Percentiles rank a stretch among this genome's conserved stretches.
Evolutionary conservation across 2,888 invertebrate species (phyloP).

Genomic region (Beris chalybata): DNA sequence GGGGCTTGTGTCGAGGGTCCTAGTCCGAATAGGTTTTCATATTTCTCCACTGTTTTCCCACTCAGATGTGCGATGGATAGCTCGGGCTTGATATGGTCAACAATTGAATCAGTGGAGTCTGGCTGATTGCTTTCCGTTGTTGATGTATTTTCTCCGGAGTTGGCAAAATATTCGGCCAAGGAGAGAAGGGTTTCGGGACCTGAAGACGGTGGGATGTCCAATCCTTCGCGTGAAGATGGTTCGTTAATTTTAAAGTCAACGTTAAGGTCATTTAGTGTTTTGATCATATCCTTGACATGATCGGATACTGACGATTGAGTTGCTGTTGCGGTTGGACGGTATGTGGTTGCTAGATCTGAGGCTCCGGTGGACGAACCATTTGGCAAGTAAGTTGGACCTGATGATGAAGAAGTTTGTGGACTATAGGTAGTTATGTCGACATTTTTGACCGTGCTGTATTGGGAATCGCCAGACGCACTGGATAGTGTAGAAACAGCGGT

Average conservation of each 20-base stretch:
- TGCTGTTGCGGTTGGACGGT: constrained; percentile 9
- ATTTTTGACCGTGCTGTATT: neutral
- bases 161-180: constrained; percentile 78
- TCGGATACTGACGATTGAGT: constrained; percentile 59
- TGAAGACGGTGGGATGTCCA: constrained; percentile 72
- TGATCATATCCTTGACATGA: constrained; percentile 70
- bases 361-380: constrained; percentile 8
- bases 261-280: constrained; percentile 66
- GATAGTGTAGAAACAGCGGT: constrained; percentile 1
- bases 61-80: constrained; percentile 57
- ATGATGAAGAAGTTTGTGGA: constrained; percentile 42
- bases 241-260: constrained; percentile 56
- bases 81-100: constrained; percentile 26
- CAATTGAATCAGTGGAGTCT: constrained; percentile 47
- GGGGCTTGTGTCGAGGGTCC: constrained; percentile 41
- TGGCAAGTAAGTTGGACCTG: constrained; percentile 51
- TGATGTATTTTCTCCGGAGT: constrained; percentile 55
- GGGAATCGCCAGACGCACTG: neutral
- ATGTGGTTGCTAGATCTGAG: constrained; percentile 8
- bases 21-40: constrained; percentile 50
- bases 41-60: constrained; percentile 52
- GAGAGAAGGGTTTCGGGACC: constrained; percentile 78
- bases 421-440: neutral
- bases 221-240: constrained; percentile 60
- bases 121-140: constrained; percentile 54